Conservation (phyloP, 92 coral and sea anemone species). For the Porites rus region DNA sequence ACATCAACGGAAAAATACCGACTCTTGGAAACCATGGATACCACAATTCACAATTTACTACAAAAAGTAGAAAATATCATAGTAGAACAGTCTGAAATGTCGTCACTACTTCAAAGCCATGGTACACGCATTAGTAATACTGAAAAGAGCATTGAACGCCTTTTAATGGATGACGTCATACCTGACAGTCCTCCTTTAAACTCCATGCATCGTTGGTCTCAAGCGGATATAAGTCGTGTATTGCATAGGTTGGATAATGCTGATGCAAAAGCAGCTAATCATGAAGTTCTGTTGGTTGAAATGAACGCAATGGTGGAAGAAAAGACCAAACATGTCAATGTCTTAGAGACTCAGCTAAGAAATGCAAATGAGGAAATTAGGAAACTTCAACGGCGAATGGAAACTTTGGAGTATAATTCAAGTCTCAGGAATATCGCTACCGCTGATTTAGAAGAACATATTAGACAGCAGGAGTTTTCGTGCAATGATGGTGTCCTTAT, state of each 20-base stretch:
- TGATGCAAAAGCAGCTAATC: conserved; percentile 42
- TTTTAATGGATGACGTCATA: conserved; percentile 13
- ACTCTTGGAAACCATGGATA: conserved; percentile 1
- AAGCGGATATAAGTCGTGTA: not conserved
- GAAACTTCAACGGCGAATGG: conserved; percentile 53
- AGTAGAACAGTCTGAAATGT: conserved; percentile 7
- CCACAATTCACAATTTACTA: conserved; percentile 6
- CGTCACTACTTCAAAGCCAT: conserved; percentile 18
- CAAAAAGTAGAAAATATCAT: conserved; percentile 21
- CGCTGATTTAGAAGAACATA: conserved; percentile 49
- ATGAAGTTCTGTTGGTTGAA: conserved; percentile 47
- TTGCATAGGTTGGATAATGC: conserved; percentile 25
- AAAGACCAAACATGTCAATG: conserved; percentile 19
- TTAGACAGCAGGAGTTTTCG: conserved; percentile 16
- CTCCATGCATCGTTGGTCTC: not conserved
- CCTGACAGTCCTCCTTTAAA: conserved; percentile 14
- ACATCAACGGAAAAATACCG: not conserved
- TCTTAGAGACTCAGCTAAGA: conserved; percentile 24
- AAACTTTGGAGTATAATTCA: conserved; percentile 30
- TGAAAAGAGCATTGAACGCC: conserved; percentile 24
- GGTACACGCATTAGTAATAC: conserved; percentile 17
- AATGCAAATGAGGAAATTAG: conserved; percentile 11
- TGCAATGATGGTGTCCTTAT: conserved; percentile 58
- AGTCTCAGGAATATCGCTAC: conserved; percentile 38
- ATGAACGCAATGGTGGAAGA: conserved; percentile 28